Evolutionary conservation across 2,888 invertebrate species (phyloP), one percentile per base, ranked within the genome.

Genomic region (Coelopa pilipes): DNA sequence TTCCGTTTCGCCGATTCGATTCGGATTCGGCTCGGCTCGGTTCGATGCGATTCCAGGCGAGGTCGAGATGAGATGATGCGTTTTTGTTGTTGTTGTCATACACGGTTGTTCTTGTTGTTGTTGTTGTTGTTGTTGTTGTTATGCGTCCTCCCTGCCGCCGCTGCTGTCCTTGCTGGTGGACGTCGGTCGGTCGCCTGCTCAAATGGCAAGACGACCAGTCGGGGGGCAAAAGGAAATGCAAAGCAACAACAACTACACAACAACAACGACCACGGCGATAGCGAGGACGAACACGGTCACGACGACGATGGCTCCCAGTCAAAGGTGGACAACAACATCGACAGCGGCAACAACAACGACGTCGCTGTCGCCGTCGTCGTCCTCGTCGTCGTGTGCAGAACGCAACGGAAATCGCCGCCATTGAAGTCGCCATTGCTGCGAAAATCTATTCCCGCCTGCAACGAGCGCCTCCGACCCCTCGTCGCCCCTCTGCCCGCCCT

Each of bases 151-250:
- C 34, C 34, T 34, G 7, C 34, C 34, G 7, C 7, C 7, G 2
- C 7, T 34, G 69, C 57, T 34, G 15, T 10, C 21, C n/a, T 47
- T n/a, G 17, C 9, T 47, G 9, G 34, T 34, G 2, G 34, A 4
- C 7, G 4, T 34, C 4, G 2, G 34, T 34, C 7, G 34, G 34
- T 34, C 7, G 4, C 4, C 2, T 34, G 34, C 4, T 34, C 34
- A 34, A 34, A 7, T 53, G 34, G 45, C 17, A 59, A 10, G 59
- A 13, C 49, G 34, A 24, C n/a, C 21, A 17, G 34, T 55, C n/a
- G n/a, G 53, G 72, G 24, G 59, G 46, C 62, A 50, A 73, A 73
- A 73, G 73, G 68, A 73, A 67, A 53, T 68, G 62, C 62, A 45
- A 69, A 69, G 69, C 13, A 72, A 72, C 72, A 72, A 59, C 72